These are phyloP conservation scores for Streblospio benedicti DNA, from an alignment of 1,140 invertebrate genomes.

Conservation along the genomic window DNA sequence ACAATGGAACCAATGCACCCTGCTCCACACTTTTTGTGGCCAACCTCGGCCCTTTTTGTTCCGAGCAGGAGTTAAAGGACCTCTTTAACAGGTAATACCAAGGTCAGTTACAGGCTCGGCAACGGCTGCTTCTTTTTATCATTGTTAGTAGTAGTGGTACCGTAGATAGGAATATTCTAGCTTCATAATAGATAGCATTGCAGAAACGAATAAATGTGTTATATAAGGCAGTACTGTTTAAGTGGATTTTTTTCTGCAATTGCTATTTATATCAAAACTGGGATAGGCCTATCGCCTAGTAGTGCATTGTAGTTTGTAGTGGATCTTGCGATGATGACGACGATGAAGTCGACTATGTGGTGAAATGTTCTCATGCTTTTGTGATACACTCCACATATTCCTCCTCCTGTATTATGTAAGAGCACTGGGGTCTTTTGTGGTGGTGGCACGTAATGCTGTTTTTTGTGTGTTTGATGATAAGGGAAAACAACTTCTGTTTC, in stretches of 20 bases:
- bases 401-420: too few species aligned
- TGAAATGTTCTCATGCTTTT: too few species aligned
- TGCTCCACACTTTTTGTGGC: constrained; percentile 96
- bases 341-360: too few species aligned
- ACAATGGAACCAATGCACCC: constrained; percentile 48
- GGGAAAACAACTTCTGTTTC: background rate
- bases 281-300: too few species aligned
- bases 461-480: background rate
- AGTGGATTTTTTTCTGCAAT: background rate
- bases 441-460: background rate
- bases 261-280: background rate
- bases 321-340: too few species aligned
- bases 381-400: too few species aligned
- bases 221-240: background rate
- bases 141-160: background rate
- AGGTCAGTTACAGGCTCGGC: constrained; percentile 17
- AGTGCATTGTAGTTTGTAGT: too few species aligned
- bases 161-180: background rate
- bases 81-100: constrained; percentile 83
- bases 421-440: background rate
- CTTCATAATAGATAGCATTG: background rate
- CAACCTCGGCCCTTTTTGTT: constrained; percentile 86
- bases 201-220: background rate
- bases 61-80: constrained; percentile 93
- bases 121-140: constrained; percentile 11